These are phyloP conservation scores for Malaclemys terrapin DNA, from an alignment of 2,113 vertebrate species.

Conservation along the genomic window DNA sequence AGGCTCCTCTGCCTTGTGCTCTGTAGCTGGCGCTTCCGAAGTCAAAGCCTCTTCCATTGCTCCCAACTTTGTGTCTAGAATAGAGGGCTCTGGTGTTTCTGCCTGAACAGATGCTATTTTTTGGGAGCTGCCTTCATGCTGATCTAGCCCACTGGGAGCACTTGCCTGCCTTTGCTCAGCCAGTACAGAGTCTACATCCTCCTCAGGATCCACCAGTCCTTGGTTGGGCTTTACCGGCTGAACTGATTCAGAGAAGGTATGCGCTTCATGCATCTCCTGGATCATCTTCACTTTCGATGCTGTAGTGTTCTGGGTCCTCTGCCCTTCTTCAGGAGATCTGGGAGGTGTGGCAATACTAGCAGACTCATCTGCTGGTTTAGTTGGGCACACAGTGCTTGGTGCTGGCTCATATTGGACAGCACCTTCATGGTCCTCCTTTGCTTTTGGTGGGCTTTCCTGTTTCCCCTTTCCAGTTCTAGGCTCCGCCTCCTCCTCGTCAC, in stretches of 20 bases:
- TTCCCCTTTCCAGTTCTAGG: background rate
- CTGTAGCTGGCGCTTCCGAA: background rate
- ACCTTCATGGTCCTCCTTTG: background rate
- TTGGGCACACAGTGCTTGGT: background rate
- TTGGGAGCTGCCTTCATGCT: background rate
- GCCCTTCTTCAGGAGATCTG: background rate
- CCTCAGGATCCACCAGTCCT: background rate
- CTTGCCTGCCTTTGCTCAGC: constrained; percentile 29
- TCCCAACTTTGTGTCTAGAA: background rate
- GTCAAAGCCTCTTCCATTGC: background rate
- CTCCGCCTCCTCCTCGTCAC: constrained; percentile 67
- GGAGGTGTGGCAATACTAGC: background rate
- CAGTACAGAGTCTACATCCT: background rate
- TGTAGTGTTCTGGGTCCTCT: background rate
- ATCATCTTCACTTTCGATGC: constrained; percentile 48
- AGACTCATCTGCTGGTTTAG: background rate
- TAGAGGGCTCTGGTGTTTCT: background rate
- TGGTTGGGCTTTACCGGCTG: background rate
- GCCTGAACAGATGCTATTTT: background rate
- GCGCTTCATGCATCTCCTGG: background rate
- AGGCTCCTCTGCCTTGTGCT: constrained; percentile 30
- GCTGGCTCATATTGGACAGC: background rate
- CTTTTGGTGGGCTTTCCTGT: background rate
- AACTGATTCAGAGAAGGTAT: background rate
- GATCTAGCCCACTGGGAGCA: background rate